Conservation (phyloP, 1,140 invertebrate genomes). For the Leptinotarsa defecta region DNA sequence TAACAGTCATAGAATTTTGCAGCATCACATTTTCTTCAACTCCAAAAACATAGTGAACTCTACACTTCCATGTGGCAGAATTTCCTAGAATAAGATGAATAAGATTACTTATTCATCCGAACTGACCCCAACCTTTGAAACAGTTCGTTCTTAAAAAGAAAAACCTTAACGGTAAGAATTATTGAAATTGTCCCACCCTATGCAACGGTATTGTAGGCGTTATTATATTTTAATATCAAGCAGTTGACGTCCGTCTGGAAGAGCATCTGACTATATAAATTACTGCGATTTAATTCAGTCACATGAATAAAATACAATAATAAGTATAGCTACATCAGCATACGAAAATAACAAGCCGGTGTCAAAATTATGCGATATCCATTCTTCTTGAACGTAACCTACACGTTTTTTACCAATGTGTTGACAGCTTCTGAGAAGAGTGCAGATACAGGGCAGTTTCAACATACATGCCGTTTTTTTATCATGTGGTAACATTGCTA, state of each 20-base stretch:
- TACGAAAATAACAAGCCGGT: background rate
- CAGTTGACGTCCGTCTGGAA: constrained; percentile 41
- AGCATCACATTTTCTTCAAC: no score
- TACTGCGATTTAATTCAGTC: constrained; percentile 47
- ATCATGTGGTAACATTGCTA: no score
- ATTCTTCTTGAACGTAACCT: background rate
- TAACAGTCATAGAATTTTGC: no score
- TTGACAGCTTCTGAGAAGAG: background rate
- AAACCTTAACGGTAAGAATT: no score
- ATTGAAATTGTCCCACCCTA: background rate
- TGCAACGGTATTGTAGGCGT: constrained; percentile 38
- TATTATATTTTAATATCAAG: constrained; percentile 52
- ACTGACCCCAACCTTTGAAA: no score
- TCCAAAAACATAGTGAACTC: no score
- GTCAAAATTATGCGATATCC: constrained; percentile 15
- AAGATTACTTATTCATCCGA: no score
- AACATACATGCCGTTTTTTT: no score
- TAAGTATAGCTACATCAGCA: background rate
- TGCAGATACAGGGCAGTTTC: background rate
- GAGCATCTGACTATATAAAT: constrained; percentile 48
- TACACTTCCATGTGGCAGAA: no score
- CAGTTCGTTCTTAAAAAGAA: no score
- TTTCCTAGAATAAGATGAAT: no score
- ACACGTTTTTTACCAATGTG: background rate
- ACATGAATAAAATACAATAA: constrained; percentile 29